These are phyloP conservation scores for Therioaphis trifolii DNA, from an alignment of 2,888 invertebrate genomes.

Conservation along the genomic window DNA sequence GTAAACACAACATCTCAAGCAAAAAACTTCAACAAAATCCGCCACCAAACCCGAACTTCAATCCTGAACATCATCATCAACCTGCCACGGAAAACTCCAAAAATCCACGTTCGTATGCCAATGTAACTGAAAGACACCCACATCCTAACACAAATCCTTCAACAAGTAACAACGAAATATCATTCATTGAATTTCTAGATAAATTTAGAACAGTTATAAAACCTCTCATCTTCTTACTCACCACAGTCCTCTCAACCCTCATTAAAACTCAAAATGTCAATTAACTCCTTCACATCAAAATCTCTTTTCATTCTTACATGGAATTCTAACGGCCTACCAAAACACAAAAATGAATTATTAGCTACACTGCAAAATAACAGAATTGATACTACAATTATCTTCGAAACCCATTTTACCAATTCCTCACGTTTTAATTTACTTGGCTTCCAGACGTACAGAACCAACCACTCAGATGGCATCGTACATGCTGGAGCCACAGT, in stretches of 20 bases:
- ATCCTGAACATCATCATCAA: not conserved
- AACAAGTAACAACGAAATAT: no score
- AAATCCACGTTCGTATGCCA: not conserved
- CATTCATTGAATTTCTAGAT: no score
- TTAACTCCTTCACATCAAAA: no score
- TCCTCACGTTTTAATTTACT: constrained; percentile 15
- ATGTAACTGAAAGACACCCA: constrained; percentile 31
- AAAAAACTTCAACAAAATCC: not conserved
- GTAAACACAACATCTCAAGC: constrained; percentile 31
- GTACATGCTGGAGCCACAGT: not conserved
- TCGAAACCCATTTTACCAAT: constrained; percentile 13
- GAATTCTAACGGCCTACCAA: no score
- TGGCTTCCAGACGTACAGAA: constrained; percentile 22
- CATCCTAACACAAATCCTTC: not conserved
- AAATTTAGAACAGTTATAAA: no score
- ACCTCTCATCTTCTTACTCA: no score
- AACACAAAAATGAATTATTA: constrained; percentile 3
- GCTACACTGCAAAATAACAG: constrained; percentile 8
- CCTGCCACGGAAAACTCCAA: not conserved
- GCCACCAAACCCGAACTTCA: not conserved
- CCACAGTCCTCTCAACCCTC: no score
- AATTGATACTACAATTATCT: not conserved
- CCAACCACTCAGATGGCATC: constrained; percentile 3
- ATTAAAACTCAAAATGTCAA: no score
- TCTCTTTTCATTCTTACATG: no score